Base-by-base conservation (phyloP, 2,888 invertebrate species). In the Drosophila nr. perissopoda region DNA sequence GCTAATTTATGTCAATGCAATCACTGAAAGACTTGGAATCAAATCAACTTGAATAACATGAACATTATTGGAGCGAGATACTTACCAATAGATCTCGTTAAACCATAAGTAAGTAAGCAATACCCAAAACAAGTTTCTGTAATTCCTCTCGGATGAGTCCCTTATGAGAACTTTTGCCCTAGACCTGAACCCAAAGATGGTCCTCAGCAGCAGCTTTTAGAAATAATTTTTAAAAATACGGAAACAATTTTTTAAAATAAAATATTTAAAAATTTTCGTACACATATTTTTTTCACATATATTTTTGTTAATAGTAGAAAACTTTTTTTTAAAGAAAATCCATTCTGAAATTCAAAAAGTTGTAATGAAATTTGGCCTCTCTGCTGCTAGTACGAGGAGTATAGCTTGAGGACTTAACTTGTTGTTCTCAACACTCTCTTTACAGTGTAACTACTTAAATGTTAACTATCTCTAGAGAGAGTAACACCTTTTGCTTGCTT, bases 401-500 rank as follows among this genome's bases (percentile, higher is more conserved):
- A 21, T 13, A 13, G 13, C 3, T 6, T 7, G 16, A 16, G 45
- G 45, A 16, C 21, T 7, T 16, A 21, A 8, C 7, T 45, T 4
- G 16, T 8, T 45, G 4, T 16, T 8, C 16, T 8, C 16, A 16
- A 6, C 21, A 21, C 11, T 42, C 11, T 42, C 21, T 11, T 21
- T 11, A 6, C 6, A 21, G 2, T 42, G 11, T 3, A 21, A 16
- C 8, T 8, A 45, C 16, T 45, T 25, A 16, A 25, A 25, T 16
- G 21, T 8, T 16, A 16, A 25, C 21, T 45, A 4, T 16, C 16
- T 25, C 8, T 8, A 4, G 25, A 16, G 25, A 16, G 8, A 16
- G 29, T 5, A 16, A 25, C 58, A 27, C 27, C 27, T 58, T 59
- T 48, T 29, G 21, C 11, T 36, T 61, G 60, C 42, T 45, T 45